Percentiles rank a stretch among this genome's conserved stretches.
phyloP scores from a whole-genome alignment of 2,113 vertebrate species.

The Leucoraja erinaceus region DNA sequence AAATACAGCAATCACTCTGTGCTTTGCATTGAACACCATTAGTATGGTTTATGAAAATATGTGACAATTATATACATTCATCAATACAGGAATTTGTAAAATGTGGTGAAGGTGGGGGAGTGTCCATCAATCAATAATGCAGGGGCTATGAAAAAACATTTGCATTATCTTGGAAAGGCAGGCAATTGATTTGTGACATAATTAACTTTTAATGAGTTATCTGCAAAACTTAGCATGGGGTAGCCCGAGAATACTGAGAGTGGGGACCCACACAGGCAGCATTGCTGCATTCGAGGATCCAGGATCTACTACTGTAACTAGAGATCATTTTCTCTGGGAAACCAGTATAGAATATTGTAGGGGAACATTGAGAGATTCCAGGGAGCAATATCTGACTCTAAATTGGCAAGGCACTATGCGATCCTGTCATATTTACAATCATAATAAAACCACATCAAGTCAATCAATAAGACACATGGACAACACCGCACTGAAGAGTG shows the following conservation, averaged over 20 bases:
- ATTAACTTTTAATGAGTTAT: too few species aligned
- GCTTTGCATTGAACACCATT: not conserved
- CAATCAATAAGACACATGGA: not conserved
- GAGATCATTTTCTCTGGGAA: not conserved
- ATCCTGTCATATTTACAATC: not conserved
- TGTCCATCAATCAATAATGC: too few species aligned
- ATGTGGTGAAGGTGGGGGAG: not conserved
- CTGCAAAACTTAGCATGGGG: too few species aligned
- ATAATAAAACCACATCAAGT: not conserved
- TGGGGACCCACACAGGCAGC: not conserved
- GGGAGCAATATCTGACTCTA: too few species aligned
- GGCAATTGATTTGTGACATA: too few species aligned
- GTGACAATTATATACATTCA: not conserved
- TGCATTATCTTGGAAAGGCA: too few species aligned
- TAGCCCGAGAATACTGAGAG: not conserved
- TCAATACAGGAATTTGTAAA: not conserved
- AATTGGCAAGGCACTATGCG: not conserved
- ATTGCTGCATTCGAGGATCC: not conserved
- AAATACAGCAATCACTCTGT: not conserved
- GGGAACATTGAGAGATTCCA: not conserved
- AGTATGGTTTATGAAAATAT: not conserved
- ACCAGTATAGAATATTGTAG: not conserved
- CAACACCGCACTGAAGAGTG: not conserved
- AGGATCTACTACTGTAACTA: not conserved
- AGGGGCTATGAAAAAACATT: too few species aligned